Base-by-base conservation (phyloP, 2,888 invertebrate genomes). In the Trichopria drosophilae region DNA sequence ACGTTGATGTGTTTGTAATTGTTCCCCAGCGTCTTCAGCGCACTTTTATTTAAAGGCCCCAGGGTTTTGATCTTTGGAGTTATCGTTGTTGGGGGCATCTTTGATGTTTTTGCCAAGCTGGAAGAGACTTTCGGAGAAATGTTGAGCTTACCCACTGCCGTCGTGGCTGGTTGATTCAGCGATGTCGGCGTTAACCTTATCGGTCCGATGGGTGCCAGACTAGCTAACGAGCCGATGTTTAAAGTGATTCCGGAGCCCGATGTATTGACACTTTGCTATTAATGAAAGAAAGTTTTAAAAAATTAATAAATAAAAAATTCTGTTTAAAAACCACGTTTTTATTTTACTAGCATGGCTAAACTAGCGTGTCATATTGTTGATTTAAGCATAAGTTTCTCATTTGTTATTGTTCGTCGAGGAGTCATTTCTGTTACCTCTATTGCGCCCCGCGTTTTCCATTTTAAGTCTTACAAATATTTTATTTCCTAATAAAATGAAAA, bases 181-280 rank as follows among this genome's bases (percentile, higher is more conserved):
- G 64, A 41, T n/a, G 64, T 58, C 2, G 72, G 68, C 10, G 68
- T 64, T 37, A 76, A 63, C 51, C 72, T 68, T 43, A 76, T 71
- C 3, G 76, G 75, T 3, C 76, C 76, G 16, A 73, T 67, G 1
- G 76, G 73, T 7, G 73, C 69, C 31, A 76, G 51, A 59, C 76
- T 76, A 3, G 76, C 76, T 32, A 76, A 55, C 1, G 76, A 75
- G 10, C 76, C 76, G 23, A 76, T 75, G 45, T 76, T 76, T 13
- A 76, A 61, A 0, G 76, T 76, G 39, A 76, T 74, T n/a, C 76
- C 75, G 16, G 69, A 67, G 23, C 66, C 64, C 3, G 63, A 59
- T 35, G 67, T 57, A 44, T 36, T 63, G 1, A 64, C 41, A 20
- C 58, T 7, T 22, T 24, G 44, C 18, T 44, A 57, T 51, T 63